phyloP scores from a whole-genome alignment of 2,888 invertebrate genomes.

The Kuschelorhynchus macadamiae region DNA sequence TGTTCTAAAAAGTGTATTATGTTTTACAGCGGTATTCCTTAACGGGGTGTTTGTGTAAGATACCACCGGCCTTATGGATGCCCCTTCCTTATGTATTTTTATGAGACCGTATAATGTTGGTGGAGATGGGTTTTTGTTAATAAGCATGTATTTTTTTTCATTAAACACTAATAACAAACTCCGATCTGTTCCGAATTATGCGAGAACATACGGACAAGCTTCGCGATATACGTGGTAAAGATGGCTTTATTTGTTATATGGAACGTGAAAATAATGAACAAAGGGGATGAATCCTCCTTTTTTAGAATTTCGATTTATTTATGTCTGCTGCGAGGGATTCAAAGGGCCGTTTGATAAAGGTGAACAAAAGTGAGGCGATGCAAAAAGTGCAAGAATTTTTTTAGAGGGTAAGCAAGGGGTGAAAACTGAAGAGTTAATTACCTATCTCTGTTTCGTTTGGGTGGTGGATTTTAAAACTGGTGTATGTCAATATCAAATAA shows the following conservation, averaged over 20 bases:
- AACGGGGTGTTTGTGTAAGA: no score
- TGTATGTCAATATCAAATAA: no score
- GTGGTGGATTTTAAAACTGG: no score
- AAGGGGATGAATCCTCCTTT: conserved; percentile 33
- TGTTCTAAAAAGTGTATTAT: no score
- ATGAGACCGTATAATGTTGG: no score
- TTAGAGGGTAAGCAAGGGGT: background rate
- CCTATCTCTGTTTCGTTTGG: no score
- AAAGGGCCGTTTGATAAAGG: conserved; percentile 22
- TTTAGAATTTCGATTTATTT: conserved; percentile 43
- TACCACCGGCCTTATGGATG: no score
- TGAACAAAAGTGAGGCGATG: conserved; percentile 21
- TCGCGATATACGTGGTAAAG: conserved; percentile 13
- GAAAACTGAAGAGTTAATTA: background rate
- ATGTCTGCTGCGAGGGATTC: conserved; percentile 33
- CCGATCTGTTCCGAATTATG: background rate
- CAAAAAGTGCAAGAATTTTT: conserved; percentile 1
- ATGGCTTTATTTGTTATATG: conserved; percentile 42
- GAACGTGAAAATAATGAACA: conserved; percentile 45
- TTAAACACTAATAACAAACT: no score
- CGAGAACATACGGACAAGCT: background rate
- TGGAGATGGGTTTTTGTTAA: no score
- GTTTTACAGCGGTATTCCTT: no score
- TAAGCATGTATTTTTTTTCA: no score
- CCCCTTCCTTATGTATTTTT: no score